A percentile compares a stretch with the other conserved stretches of the same genome.
Conservation (phyloP, 1,140 invertebrate genomes). For the Leptinotarsa lineolata region DNA sequence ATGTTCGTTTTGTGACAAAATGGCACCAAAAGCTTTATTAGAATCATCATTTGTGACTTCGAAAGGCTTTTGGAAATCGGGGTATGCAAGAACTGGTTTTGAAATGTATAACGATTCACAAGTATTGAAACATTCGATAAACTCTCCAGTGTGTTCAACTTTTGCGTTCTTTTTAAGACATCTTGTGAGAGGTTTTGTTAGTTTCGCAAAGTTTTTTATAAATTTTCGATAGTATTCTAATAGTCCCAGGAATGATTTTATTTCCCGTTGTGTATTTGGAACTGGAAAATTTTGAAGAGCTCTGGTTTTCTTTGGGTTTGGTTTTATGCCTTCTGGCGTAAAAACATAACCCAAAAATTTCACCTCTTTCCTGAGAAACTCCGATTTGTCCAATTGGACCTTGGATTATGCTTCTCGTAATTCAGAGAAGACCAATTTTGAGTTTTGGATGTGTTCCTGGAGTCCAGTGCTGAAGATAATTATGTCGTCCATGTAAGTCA, state of each 20-base stretch:
- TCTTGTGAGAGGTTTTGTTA: conserved; percentile 48
- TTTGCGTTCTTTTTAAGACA: conserved; percentile 45
- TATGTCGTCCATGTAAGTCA: conserved; percentile 51
- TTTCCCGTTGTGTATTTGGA: conserved; percentile 41
- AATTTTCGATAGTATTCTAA: conserved; percentile 52
- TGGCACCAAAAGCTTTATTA: no score
- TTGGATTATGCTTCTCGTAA: conserved; percentile 32
- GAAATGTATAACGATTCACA: no score
- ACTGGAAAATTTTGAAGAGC: conserved; percentile 50
- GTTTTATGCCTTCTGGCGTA: conserved; percentile 52
- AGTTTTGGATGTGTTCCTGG: conserved; percentile 30
- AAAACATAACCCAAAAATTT: conserved; percentile 54
- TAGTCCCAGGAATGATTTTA: conserved; percentile 50
- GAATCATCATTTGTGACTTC: no score
- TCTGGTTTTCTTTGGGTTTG: conserved; percentile 48
- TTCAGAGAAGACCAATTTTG: conserved; percentile 26
- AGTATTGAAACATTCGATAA: conserved; percentile 10
- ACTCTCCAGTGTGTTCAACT: conserved; percentile 22
- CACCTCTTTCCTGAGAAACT: conserved; percentile 50
- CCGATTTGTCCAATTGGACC: conserved; percentile 46
- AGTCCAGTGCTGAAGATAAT: conserved; percentile 38
- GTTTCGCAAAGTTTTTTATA: conserved; percentile 47
- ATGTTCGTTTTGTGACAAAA: no score
- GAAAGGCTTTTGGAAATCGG: no score
- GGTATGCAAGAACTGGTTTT: no score